Conservation (phyloP, 2,888 invertebrate species). For the Ptycholaimellus sp. region DNA sequence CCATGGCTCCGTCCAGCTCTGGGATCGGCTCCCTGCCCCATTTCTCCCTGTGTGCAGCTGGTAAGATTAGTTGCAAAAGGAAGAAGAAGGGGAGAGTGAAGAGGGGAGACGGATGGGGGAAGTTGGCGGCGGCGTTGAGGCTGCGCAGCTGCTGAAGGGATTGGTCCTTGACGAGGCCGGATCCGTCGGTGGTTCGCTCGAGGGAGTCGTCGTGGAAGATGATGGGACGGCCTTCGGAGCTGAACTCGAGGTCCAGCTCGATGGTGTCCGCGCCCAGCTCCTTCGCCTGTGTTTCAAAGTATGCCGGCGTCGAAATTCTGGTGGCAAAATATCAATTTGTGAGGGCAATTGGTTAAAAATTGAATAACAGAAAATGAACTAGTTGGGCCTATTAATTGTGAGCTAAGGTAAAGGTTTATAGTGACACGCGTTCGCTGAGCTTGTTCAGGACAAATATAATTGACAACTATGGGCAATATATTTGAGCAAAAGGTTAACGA, state of each 20-base stretch:
- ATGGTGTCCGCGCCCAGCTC: constrained; percentile 44
- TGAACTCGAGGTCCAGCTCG: constrained; percentile 48
- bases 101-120: constrained; percentile 4
- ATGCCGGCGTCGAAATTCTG: no score
- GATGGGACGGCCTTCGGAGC: constrained; percentile 45
- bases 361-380: no score
- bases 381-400: no score
- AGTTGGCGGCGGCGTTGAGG: constrained; percentile 41
- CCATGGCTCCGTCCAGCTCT: constrained; percentile 42
- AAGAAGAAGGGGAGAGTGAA: background rate
- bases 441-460: no score
- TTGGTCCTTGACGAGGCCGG: constrained; percentile 34
- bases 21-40: constrained; percentile 33
- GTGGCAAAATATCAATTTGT: no score
- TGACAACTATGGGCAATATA: no score
- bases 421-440: no score
- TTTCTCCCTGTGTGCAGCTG: no score
- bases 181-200: constrained; percentile 40
- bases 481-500: no score
- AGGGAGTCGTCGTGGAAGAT: constrained; percentile 48
- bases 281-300: constrained; percentile 45
- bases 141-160: constrained; percentile 41
- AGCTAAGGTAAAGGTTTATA: no score
- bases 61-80: no score
- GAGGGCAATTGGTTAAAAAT: no score